Evolutionary conservation across 92 coral and sea anemone species (phyloP).

Genomic region (Palythoa caribaeorum): DNA sequence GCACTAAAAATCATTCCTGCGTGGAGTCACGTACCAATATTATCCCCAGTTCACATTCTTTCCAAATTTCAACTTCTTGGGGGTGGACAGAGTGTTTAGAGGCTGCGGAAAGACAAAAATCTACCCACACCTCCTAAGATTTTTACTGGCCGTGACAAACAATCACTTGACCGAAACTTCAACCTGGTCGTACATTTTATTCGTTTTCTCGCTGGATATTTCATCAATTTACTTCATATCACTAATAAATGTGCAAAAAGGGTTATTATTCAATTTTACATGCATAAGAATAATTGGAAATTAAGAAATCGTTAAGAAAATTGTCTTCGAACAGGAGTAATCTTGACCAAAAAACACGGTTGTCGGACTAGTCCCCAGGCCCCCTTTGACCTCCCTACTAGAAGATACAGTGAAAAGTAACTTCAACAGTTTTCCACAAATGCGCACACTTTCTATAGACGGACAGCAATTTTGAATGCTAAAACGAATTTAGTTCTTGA

Average conservation of each 20-base stretch:
- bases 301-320: slow-evolving; percentile 1
- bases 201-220: slow-evolving; percentile 4
- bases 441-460: too few species aligned
- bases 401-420: too few species aligned
- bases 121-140: too few species aligned
- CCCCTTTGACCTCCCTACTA: slow-evolving; percentile 14
- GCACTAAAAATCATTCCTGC: neutral
- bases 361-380: slow-evolving; percentile 20
- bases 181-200: neutral
- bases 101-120: neutral
- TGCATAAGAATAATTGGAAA: neutral
- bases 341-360: neutral
- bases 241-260: neutral
- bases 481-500: too few species aligned
- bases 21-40: neutral
- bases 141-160: neutral
- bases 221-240: slow-evolving; percentile 17
- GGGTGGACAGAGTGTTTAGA: neutral
- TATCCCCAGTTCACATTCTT: neutral
- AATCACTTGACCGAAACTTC: neutral
- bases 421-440: too few species aligned
- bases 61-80: neutral
- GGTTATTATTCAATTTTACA: neutral
- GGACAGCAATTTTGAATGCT: too few species aligned
- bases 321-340: neutral